phyloP scores from a whole-genome alignment of 2,888 invertebrate genomes.

The Dioctria rufipes region DNA sequence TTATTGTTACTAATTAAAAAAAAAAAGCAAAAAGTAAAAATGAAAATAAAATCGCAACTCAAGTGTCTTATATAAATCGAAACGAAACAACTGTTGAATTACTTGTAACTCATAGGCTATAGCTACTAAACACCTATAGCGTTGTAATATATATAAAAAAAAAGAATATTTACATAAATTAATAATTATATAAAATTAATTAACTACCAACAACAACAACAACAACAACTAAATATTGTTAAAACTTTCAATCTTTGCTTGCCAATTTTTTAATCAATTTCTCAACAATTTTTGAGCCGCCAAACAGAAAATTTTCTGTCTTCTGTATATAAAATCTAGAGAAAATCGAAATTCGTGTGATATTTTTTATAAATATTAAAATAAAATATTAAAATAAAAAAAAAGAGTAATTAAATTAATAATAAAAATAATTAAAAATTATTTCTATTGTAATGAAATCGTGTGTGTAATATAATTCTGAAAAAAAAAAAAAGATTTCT shows the following conservation, averaged over 20 bases:
- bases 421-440: too few relatives aligned
- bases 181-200: not conserved
- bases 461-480: too few relatives aligned
- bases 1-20: slow-evolving; percentile 26
- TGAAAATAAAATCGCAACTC: slow-evolving; percentile 53
- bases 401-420: too few relatives aligned
- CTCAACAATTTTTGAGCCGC: not conserved
- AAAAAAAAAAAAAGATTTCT: too few relatives aligned
- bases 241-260: slow-evolving; percentile 35
- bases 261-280: slow-evolving; percentile 26
- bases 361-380: slow-evolving; percentile 36
- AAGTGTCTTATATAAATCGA: slow-evolving; percentile 56
- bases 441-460: too few relatives aligned
- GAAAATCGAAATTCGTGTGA: slow-evolving; percentile 46
- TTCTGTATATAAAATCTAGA: not conserved
- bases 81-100: slow-evolving; percentile 38
- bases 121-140: not conserved
- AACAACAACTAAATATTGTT: not conserved
- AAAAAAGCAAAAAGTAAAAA: not conserved
- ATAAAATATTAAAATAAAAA: not conserved
- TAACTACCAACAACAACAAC: too few relatives aligned
- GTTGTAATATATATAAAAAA: slow-evolving; percentile 24
- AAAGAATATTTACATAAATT: slow-evolving; percentile 3
- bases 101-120: slow-evolving; percentile 22
- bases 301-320: slow-evolving; percentile 12